Conservation (phyloP, 2,113 vertebrate genomes). For the Gymnarchus niloticus region DNA sequence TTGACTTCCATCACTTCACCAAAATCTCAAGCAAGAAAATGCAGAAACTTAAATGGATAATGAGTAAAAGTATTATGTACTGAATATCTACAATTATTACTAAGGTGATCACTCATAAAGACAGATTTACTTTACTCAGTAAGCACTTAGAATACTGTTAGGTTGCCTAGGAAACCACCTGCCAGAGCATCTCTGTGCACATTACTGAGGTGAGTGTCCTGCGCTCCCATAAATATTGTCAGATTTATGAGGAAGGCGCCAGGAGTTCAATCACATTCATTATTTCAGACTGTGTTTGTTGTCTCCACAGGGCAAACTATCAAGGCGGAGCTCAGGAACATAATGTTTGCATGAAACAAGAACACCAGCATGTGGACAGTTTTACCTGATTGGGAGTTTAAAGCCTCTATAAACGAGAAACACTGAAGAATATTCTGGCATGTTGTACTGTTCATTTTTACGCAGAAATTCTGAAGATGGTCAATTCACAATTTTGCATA, state of each 20-base stretch:
- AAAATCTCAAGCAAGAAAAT: not conserved
- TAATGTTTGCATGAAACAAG: not conserved
- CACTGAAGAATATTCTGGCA: not conserved
- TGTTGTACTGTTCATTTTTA: not conserved
- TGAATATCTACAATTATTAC: conserved; percentile 2
- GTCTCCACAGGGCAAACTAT: not conserved
- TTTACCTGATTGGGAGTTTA: not conserved
- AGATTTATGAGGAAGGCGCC: conserved; percentile 8
- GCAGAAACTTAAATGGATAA: not conserved
- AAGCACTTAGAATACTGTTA: not conserved
- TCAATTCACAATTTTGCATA: not conserved
- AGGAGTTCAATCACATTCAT: not conserved
- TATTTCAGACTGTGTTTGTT: not conserved
- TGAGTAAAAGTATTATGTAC: not conserved
- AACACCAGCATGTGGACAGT: not conserved
- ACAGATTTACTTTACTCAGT: not conserved
- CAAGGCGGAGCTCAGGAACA: not conserved
- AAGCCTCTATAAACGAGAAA: not conserved
- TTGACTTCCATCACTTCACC: not conserved
- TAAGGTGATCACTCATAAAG: not conserved
- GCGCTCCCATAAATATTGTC: not conserved
- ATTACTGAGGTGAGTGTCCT: conserved; percentile 1
- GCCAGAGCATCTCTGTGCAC: not conserved
- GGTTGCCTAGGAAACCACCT: conserved; percentile 10
- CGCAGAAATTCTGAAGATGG: not conserved